Evolutionary conservation across 2,797 vertebrate species (phyloP).

Genomic region (Gambusia yucatana): DNA sequence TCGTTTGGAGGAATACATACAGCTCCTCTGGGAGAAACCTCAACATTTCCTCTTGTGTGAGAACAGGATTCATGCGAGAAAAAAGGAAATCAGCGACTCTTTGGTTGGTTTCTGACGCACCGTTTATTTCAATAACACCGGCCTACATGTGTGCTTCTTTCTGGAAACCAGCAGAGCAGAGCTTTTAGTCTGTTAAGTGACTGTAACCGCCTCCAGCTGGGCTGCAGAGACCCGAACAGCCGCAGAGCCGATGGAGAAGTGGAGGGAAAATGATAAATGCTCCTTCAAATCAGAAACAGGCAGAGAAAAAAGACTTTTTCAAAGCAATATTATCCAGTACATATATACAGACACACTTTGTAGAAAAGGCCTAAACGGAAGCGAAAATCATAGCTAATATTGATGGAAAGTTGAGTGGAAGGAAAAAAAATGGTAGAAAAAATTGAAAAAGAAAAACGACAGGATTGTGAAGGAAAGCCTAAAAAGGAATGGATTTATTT

Average conservation of each 20-base stretch:
- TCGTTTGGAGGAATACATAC: slow-evolving; percentile 42
- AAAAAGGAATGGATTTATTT: no score
- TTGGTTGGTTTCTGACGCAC: slow-evolving; percentile 16
- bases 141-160: not conserved
- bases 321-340: not conserved
- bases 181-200: slow-evolving; percentile 25
- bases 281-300: not conserved
- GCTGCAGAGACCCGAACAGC: slow-evolving; percentile 10
- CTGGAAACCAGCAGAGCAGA: slow-evolving; percentile 16
- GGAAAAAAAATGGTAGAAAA: not conserved
- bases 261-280: not conserved
- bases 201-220: slow-evolving; percentile 24
- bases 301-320: not conserved
- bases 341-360: no score
- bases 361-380: not conserved
- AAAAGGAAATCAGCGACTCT: slow-evolving; percentile 32
- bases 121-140: slow-evolving; percentile 31
- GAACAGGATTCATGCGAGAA: slow-evolving; percentile 34
- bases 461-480: not conserved
- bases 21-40: slow-evolving; percentile 59
- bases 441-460: not conserved
- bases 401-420: not conserved
- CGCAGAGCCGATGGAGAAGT: not conserved
- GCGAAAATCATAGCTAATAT: not conserved
- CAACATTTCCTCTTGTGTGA: slow-evolving; percentile 76